phyloP scores from a whole-genome alignment of 37 sponge, comb jelly and placozoan species.

The Axinella damicornis region DNA sequence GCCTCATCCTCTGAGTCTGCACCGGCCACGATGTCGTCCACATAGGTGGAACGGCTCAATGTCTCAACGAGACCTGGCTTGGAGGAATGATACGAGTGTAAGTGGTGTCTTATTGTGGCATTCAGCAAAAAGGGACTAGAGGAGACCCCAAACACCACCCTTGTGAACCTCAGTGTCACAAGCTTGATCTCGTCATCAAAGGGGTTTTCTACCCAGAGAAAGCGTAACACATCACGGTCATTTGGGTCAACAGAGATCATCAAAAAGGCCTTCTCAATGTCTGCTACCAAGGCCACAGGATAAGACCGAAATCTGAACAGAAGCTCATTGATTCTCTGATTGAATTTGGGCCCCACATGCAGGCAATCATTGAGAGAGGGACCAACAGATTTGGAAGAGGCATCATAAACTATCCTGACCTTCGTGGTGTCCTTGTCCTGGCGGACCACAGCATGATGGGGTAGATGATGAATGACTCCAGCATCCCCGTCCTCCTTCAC shows the following conservation, averaged over 20 bases:
- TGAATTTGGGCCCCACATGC: constrained; percentile 38
- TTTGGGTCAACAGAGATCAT: constrained; percentile 34
- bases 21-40: constrained; percentile 33
- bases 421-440: constrained; percentile 47
- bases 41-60: constrained; percentile 23
- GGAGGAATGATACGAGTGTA: background rate
- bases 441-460: constrained; percentile 48
- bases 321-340: constrained; percentile 39
- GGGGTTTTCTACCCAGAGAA: constrained; percentile 34
- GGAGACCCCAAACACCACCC: constrained; percentile 39
- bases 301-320: constrained; percentile 28
- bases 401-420: constrained; percentile 47
- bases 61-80: constrained; percentile 2
- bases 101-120: constrained; percentile 4
- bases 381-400: constrained; percentile 38
- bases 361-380: constrained; percentile 54
- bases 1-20: constrained; percentile 48
- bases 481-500: background rate
- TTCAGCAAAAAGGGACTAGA: constrained; percentile 22
- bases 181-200: constrained; percentile 9
- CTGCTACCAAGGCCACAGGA: constrained; percentile 35
- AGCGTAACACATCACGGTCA: constrained; percentile 58
- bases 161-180: constrained; percentile 31
- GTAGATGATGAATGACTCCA: constrained; percentile 30
- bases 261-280: constrained; percentile 53